Conservation (phyloP, 1,140 invertebrate species). For the Drosophila nigrodunni region DNA sequence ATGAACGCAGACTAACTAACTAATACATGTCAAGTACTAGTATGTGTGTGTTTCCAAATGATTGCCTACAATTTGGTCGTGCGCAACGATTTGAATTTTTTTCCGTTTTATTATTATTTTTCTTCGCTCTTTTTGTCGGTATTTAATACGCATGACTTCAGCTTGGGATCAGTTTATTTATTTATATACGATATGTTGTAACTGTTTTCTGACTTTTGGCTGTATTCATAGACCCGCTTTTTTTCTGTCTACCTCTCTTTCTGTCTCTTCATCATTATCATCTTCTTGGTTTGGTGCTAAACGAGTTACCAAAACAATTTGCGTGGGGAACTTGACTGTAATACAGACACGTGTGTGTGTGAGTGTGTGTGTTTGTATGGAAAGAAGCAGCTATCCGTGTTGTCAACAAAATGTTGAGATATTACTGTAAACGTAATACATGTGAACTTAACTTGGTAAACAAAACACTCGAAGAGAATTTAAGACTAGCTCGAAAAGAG, state of each 20-base stretch:
- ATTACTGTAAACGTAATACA: not conserved
- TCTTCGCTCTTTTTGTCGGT: constrained; percentile 39
- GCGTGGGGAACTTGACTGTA: constrained; percentile 41
- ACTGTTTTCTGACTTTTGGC: constrained; percentile 53
- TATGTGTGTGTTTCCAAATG: constrained; percentile 68
- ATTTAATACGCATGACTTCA: constrained; percentile 81
- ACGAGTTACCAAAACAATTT: constrained; percentile 41
- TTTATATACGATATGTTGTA: constrained; percentile 61
- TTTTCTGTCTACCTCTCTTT: not conserved
- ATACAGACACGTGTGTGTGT: constrained; percentile 8
- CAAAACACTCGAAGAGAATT: not conserved
- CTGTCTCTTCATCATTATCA: constrained; percentile 7
- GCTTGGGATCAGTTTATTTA: constrained; percentile 48
- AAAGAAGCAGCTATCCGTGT: not conserved
- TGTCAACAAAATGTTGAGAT: constrained; percentile 31
- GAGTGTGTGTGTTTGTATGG: constrained; percentile 5
- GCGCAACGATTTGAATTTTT: constrained; percentile 72
- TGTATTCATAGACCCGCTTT: constrained; percentile 48
- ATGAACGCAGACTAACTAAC: constrained; percentile 39
- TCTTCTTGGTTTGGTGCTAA: constrained; percentile 26
- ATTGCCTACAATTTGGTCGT: constrained; percentile 79
- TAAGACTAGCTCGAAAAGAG: not conserved
- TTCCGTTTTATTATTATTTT: constrained; percentile 31
- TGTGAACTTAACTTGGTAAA: constrained; percentile 17
- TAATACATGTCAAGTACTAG: constrained; percentile 48